phyloP scores from a whole-genome alignment of 92 coral and sea anemone genomes.

The Epizoanthus fatuus region DNA sequence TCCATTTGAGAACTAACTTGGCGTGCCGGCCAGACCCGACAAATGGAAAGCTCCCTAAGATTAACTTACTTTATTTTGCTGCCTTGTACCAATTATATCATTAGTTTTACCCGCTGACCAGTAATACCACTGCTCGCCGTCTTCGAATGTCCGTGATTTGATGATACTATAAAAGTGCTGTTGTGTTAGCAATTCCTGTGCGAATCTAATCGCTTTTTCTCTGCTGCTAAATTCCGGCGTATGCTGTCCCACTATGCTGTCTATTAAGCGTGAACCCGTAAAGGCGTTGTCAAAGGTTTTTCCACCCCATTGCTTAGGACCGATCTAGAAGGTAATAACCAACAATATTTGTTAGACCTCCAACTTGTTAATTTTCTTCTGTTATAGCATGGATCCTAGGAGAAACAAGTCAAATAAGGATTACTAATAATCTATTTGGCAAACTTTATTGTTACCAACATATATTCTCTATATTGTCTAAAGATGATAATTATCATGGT shows the following conservation, averaged over 20 bases:
- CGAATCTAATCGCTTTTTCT: conserved; percentile 58
- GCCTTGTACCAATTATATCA: not conserved
- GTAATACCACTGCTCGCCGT: conserved; percentile 77
- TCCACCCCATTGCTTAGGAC: conserved; percentile 81
- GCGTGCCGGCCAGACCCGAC: too few species aligned
- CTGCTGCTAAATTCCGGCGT: conserved; percentile 57
- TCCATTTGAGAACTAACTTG: too few species aligned
- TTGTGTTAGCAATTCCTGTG: conserved; percentile 64
- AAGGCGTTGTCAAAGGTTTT: conserved; percentile 73
- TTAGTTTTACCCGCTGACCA: conserved; percentile 27
- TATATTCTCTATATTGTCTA: too few species aligned
- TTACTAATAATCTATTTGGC: too few species aligned
- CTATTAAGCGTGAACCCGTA: conserved; percentile 71
- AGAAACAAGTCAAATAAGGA: too few species aligned
- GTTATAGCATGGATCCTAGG: too few species aligned
- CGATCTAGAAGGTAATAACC: conserved; percentile 53
- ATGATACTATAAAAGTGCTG: conserved; percentile 66
- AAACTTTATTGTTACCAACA: too few species aligned
- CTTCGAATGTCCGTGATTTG: conserved; percentile 70
- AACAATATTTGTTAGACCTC: too few species aligned
- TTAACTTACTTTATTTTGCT: not conserved
- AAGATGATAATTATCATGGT: too few species aligned
- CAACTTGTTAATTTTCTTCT: too few species aligned
- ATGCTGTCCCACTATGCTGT: conserved; percentile 36
- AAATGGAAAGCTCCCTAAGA: too few species aligned